Evolutionary conservation across 2,797 vertebrate genomes (phyloP).

Genomic region (Chloroceryle amazona): DNA sequence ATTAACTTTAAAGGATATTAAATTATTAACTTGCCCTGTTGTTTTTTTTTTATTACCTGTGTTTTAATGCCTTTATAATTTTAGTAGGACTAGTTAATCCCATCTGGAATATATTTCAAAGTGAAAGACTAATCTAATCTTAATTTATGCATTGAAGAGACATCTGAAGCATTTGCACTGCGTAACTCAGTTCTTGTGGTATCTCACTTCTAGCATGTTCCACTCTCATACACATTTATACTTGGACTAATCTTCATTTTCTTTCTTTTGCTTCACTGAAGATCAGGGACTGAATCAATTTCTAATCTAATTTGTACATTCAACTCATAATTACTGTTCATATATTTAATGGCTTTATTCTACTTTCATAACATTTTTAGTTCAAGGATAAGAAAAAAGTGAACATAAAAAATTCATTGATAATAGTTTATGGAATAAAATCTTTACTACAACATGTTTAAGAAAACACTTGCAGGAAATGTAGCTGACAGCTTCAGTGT

Average conservation of each 20-base stretch:
- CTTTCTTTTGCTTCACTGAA: not conserved
- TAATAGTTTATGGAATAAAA: not conserved
- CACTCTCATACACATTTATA: not conserved
- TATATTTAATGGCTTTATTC: not conserved
- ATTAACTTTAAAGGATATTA: not conserved
- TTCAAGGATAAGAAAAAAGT: not conserved
- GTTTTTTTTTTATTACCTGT: not conserved
- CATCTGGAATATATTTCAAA: not conserved
- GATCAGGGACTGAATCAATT: not conserved
- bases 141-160: not conserved
- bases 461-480: not conserved
- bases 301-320: not conserved
- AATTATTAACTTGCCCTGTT: not conserved
- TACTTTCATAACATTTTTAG: not conserved
- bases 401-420: not conserved
- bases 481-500: not conserved
- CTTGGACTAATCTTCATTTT: not conserved
- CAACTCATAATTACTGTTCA: not conserved
- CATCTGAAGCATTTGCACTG: not conserved
- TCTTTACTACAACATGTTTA: not conserved
- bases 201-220: not conserved
- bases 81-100: not conserved
- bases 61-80: not conserved
- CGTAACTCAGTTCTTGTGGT: not conserved
- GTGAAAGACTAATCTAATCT: not conserved